These are phyloP conservation scores for Agelaius phoeniceus DNA, from an alignment of 2,113 vertebrate species.

Conservation along the genomic window DNA sequence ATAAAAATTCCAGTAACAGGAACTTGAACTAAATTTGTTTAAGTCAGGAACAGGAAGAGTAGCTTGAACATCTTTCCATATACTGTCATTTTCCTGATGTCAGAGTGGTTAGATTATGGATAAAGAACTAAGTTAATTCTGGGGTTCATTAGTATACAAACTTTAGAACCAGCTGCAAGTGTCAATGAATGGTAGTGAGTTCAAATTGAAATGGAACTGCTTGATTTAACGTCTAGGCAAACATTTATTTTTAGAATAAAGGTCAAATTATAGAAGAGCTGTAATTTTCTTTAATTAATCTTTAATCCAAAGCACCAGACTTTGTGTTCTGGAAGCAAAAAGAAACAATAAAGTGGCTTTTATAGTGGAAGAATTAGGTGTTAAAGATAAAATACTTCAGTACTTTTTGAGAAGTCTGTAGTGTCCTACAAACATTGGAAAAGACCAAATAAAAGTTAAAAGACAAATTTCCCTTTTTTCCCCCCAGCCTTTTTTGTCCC, in stretches of 20 bases:
- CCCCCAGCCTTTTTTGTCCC: not conserved
- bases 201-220: not conserved
- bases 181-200: not conserved
- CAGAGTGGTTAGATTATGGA: not conserved
- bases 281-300: not conserved
- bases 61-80: not conserved
- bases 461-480: fast-evolving
- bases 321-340: not conserved
- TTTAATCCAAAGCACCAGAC: not conserved
- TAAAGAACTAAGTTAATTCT: not conserved
- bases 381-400: not conserved
- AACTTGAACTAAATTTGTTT: not conserved
- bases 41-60: not conserved
- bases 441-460: not conserved
- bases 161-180: not conserved
- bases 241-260: not conserved
- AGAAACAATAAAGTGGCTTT: not conserved
- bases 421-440: not conserved
- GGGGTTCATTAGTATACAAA: not conserved
- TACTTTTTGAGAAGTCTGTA: not conserved
- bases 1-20: not conserved
- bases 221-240: not conserved
- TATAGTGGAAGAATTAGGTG: not conserved
- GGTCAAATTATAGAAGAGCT: not conserved
- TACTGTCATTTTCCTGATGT: not conserved